These are phyloP conservation scores for Corythornis vintsioides DNA, from an alignment of 2,113 vertebrate genomes.

Conservation along the genomic window DNA sequence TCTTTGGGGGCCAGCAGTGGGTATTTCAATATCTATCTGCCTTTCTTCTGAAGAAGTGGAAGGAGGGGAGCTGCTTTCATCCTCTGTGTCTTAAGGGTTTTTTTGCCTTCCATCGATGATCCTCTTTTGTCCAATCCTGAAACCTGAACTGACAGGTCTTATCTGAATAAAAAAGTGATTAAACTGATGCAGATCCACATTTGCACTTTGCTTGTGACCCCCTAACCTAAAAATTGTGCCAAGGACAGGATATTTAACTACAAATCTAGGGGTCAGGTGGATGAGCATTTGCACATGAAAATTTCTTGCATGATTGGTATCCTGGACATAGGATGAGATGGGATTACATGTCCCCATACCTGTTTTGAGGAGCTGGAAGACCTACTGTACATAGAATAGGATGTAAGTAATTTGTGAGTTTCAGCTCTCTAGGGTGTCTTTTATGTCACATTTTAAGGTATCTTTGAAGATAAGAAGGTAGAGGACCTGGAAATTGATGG, in stretches of 20 bases:
- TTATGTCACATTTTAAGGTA: background rate
- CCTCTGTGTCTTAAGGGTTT: background rate
- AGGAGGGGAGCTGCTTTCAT: background rate
- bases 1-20: background rate
- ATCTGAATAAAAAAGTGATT: background rate
- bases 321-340: background rate
- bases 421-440: background rate
- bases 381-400: background rate
- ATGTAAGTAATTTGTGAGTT: background rate
- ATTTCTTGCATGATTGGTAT: background rate
- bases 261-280: background rate
- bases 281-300: accelerated
- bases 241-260: background rate
- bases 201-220: background rate
- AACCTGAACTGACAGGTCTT: background rate
- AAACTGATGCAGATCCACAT: background rate
- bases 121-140: background rate
- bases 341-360: background rate
- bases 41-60: background rate
- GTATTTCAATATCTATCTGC: background rate
- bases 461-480: background rate
- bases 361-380: background rate
- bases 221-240: background rate
- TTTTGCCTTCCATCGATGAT: background rate
- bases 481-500: background rate